Base-by-base conservation (phyloP, 30 jellyfish, hydroid and myxozoan genomes). In the Turritopsis rubra region DNA sequence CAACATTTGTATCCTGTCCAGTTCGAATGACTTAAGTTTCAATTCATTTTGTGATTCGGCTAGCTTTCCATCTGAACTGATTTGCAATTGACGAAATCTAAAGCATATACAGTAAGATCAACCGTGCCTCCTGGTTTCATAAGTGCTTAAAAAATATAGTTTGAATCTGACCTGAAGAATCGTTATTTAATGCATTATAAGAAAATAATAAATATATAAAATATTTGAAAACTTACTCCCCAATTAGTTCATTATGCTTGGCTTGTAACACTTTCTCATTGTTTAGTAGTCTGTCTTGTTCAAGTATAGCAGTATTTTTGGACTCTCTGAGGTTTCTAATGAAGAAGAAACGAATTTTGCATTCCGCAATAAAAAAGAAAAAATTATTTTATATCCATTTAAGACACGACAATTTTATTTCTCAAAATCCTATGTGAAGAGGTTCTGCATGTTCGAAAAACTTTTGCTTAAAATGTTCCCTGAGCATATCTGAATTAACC, bases 1-100 rank as follows among this genome's bases (percentile, higher is more conserved):
- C 25, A 90, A 84, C 54, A 90, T 75, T 79, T 90, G 97, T 79
- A 90, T 53, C 25, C 97, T 53, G 66, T 90, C 95, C 4, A 75
- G 81, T 73, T 90, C 97, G 75, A 81, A 86, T 5, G 90, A 52
- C 74, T 86, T 90, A 22, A 90, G 23, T 65, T 83, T 85, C 30
- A 85, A 22, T 18, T 90, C 97, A 73, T 74, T 90, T 66, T 75
- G 81, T 0, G 74, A 41, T 52, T 90, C 97, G 19, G 97, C 78
- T 3, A 84, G 73, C 73, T 65, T 75, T 23, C 86, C 79, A 1
- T 90, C 97, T 24, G 95, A 85, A 23, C 95, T 72, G 24, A 90
- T 27, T 66, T 90, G 97, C 87, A 85, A 24, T 29, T 85, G 86
- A 41, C 88, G 90, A 75, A 73, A 87, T 31, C 93, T 89, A 66